Evolutionary conservation across 2,888 invertebrate genomes (phyloP), one percentile per base, ranked within the genome.

Genomic region (Kryphioiulus occultus): DNA sequence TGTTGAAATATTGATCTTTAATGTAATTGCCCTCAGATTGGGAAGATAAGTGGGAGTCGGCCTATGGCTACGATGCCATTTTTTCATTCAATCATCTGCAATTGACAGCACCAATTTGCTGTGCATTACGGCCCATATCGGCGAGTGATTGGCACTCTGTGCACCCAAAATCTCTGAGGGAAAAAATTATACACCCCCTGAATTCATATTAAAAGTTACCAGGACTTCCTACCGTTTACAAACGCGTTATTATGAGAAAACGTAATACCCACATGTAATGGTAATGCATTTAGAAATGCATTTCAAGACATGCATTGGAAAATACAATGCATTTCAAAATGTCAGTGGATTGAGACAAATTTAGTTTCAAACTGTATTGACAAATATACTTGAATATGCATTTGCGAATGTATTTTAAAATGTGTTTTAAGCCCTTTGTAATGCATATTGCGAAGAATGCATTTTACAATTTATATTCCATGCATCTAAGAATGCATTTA

Each of bases 1-100:
- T 53, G 53, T 53, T 53, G 53, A 53, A 53, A 53, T 53, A 53
- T 53, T 53, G 53, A 53, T 53, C 53, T 53, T 53, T 53, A 53
- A 53, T 53, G 53, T 53, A 53, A 53, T 53, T 53, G 53, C 53
- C 53, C 53, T 53, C 53, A 53, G 53, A 53, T 53, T 53, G 53
- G 53, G 53, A n/a, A 53, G 53, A 53, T 53, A 53, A 53, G 53
- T 53, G 53, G 53, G 53, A 53, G 53, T 53, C 53, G 53, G 53
- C 53, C 53, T 53, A 53, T 53, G 53, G 53, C 53, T 53, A 53
- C 53, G 53, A 53, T 53, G 53, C 53, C 53, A 53, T 53, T 53
- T 53, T 53, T 53, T 53, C 53, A 53, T 53, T 53, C 53, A 53
- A 53, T 53, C 53, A 53, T 53, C 53, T 53, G 53, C 53, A 53